phyloP scores from a whole-genome alignment of 2,888 invertebrate genomes.

The Parelbella ahira region DNA sequence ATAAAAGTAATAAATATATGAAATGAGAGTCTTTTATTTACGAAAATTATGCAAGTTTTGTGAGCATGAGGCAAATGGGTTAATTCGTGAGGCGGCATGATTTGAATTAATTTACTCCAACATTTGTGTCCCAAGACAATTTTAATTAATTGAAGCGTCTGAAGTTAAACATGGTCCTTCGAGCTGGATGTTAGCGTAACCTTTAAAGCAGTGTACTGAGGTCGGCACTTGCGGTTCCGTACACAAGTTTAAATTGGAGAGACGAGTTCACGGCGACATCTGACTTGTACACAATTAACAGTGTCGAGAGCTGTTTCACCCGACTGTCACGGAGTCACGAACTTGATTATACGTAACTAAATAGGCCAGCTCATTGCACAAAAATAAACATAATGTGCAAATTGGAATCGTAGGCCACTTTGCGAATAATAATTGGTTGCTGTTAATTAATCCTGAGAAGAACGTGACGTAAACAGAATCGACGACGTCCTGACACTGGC shows the following conservation, averaged over 20 bases:
- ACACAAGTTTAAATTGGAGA: constrained; percentile 18
- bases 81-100: constrained; percentile 3
- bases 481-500: constrained; percentile 6
- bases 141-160: constrained; percentile 17
- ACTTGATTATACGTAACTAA: not conserved
- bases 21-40: no score
- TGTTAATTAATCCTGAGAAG: not conserved
- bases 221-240: constrained; percentile 10
- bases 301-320: constrained; percentile 1
- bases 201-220: constrained; percentile 10
- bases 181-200: constrained; percentile 17
- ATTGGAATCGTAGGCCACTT: not conserved
- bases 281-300: constrained; percentile 7
- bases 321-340: not conserved
- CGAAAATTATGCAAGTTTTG: no score
- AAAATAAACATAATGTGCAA: not conserved
- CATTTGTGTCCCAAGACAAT: constrained; percentile 3
- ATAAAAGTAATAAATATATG: no score
- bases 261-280: constrained; percentile 3
- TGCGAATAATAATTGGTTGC: no score
- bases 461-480: constrained; percentile 5
- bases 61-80: constrained; percentile 8
- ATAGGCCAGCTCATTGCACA: not conserved
- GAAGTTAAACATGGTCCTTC: constrained; percentile 23
- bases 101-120: constrained; percentile 17